A percentile compares a stretch with the other conserved stretches of the same genome.
Evolutionary conservation across 1,140 invertebrate genomes (phyloP).

Genomic region (Drosophila tani): DNA sequence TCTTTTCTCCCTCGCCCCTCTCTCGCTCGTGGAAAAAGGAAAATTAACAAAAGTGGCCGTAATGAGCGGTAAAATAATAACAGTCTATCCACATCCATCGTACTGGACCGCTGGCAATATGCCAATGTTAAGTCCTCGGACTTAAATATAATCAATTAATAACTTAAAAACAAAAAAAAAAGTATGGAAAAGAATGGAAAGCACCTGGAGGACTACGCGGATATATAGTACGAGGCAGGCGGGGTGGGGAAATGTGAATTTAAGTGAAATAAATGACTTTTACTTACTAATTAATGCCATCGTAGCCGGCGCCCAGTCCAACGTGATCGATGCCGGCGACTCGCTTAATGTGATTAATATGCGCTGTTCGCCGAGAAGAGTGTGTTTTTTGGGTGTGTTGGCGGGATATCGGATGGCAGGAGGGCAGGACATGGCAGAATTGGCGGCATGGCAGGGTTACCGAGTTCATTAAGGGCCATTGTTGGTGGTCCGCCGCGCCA

Average conservation of each 20-base stretch:
- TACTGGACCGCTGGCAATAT: conserved; percentile 52
- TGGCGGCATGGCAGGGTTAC: conserved; percentile 31
- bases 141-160: conserved; percentile 83
- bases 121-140: conserved; percentile 69
- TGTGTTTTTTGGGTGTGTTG: conserved; percentile 19
- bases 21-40: not conserved
- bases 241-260: conserved; percentile 66
- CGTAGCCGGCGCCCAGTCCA: conserved; percentile 94
- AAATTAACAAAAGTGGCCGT: conserved; percentile 38
- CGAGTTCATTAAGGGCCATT: conserved; percentile 77
- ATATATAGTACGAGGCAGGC: conserved; percentile 12
- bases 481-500: conserved; percentile 46
- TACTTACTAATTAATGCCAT: conserved; percentile 96
- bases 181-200: conserved; percentile 8
- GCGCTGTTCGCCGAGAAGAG: conserved; percentile 87
- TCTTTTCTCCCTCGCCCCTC: not conserved
- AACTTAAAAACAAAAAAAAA: conserved; percentile 57
- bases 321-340: conserved; percentile 95
- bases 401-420: conserved; percentile 55
- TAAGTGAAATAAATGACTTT: conserved; percentile 83
- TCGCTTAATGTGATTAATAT: conserved; percentile 96
- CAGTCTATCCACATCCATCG: conserved; percentile 35
- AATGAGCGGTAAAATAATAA: conserved; percentile 72
- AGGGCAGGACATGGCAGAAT: not conserved
- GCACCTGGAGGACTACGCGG: conserved; percentile 48